phyloP scores from a whole-genome alignment of 2,888 invertebrate genomes.

The Oscheius onirici region DNA sequence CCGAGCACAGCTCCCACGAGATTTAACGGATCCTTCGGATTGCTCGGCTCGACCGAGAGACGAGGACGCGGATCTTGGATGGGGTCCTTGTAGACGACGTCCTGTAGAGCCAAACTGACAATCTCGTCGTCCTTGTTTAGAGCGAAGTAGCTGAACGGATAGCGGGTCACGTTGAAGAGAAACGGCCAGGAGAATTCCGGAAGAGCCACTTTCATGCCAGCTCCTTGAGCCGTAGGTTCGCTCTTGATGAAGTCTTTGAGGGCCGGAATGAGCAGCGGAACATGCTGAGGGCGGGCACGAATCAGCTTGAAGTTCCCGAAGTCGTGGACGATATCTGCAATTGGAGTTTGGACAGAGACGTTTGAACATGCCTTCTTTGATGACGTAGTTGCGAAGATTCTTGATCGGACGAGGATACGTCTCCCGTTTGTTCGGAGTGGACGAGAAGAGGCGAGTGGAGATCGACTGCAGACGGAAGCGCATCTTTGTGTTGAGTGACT shows the following conservation, averaged over 20 bases:
- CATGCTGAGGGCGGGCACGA: slow-evolving; percentile 9
- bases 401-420: too few species aligned
- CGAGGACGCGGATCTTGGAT: slow-evolving; percentile 2
- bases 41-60: neutral
- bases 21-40: slow-evolving; percentile 4
- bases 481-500: too few species aligned
- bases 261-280: neutral
- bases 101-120: neutral
- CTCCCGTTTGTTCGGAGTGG: too few species aligned
- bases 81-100: slow-evolving; percentile 11
- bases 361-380: too few species aligned
- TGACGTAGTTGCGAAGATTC: too few species aligned
- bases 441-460: too few species aligned
- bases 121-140: slow-evolving; percentile 4
- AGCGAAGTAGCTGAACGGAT: slow-evolving; percentile 13
- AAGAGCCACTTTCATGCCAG: neutral
- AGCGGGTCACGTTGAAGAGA: slow-evolving; percentile 5
- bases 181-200: neutral
- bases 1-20: neutral
- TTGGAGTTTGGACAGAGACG: too few species aligned
- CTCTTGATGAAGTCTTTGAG: neutral
- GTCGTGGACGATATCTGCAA: slow-evolving; percentile 17
- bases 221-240: neutral
- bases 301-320: slow-evolving; percentile 4
- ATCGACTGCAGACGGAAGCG: too few species aligned